Percentiles rank a stretch among this genome's conserved stretches.
Conservation (phyloP, 2,797 vertebrate species). For the Thalassophryne amazonica region DNA sequence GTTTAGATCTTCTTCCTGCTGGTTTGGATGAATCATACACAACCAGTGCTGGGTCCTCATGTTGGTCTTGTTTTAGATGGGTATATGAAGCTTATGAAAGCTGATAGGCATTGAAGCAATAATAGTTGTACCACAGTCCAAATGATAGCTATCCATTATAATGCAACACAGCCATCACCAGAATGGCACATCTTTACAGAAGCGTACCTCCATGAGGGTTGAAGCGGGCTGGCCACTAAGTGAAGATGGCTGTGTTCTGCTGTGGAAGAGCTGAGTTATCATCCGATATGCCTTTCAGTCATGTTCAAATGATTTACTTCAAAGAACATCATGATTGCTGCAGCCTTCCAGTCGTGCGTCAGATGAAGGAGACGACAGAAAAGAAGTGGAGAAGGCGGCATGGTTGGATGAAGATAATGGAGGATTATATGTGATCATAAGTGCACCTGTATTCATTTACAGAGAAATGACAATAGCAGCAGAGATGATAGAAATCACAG, state of each 20-base stretch:
- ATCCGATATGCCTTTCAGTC: slow-evolving; percentile 24
- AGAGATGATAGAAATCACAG: not conserved
- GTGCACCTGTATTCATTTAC: slow-evolving; percentile 21
- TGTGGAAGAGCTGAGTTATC: slow-evolving; percentile 14
- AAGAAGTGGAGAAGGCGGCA: slow-evolving; percentile 27
- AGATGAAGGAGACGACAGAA: slow-evolving; percentile 22
- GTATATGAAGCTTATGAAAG: too few species aligned
- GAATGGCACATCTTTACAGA: too few species aligned
- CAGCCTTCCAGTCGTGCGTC: slow-evolving; percentile 9
- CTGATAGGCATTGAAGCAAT: too few species aligned
- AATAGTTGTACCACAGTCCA: too few species aligned
- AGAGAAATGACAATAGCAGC: slow-evolving; percentile 18
- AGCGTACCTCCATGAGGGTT: slow-evolving; percentile 7
- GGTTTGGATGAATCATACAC: too few species aligned
- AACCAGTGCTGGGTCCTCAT: too few species aligned
- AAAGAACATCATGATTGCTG: slow-evolving; percentile 32
- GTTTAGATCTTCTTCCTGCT: too few species aligned
- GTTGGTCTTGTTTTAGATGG: too few species aligned
- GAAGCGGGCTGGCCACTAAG: slow-evolving; percentile 26
- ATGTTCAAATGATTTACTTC: slow-evolving; percentile 39
- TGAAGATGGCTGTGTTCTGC: slow-evolving; percentile 13
- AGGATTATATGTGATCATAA: slow-evolving; percentile 13
- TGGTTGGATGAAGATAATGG: slow-evolving; percentile 23
- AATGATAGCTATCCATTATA: too few species aligned
- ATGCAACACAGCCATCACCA: too few species aligned